Base-by-base conservation (phyloP, 2,797 vertebrate species). In the Streptopelia turtur region DNA sequence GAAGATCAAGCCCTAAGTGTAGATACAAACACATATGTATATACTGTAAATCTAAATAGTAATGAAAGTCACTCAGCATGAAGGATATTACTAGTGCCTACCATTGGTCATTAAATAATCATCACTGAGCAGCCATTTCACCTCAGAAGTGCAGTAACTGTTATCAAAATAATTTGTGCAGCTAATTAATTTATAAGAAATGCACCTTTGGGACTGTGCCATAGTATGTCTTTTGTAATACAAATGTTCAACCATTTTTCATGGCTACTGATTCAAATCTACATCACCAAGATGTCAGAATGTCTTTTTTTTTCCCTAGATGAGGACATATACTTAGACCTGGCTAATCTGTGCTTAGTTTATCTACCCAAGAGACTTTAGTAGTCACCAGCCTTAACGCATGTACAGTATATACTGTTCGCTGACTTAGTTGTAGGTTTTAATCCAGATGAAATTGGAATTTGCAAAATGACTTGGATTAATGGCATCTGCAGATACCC, bases 401-500 rank as follows among this genome's bases (percentile, higher is more conserved):
- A 93, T 96, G 94, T 97, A 96, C 91, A 96, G 94, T 93, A 90
- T 92, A 94, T 97, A 94, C 96, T 96, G 90, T 92, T 97, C 93
- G 93, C 87, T 95, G 96, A 96, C 95, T 98, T 97, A 97, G 93
- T 87, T 94, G 94, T 96, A 96, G 84, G 91, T 97, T 97, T 98
- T 98, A 97, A 98, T 97, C 96, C 96, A 94, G 95, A 95, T 95
- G 90, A 96, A 97, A 97, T 74, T 94, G 96, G 94, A 97, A 97
- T 97, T 98, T 97, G 94, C 25, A 56, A 97, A 97, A 90, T 49
- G 7, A 96, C 92, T 97, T 97, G 94, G 95, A 96, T 97, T 97
- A 97, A 95, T 91, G 91, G 90, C 93, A 84, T 97, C 97, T 97
- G 95, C 94, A 88, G 95, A 97, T 92, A 95, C 89, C 93, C 96